Percentiles rank a stretch among this genome's conserved stretches.
These are phyloP conservation scores for Parauchenoglanis ngamensis DNA, from an alignment of 2,797 vertebrate genomes.

Conservation along the genomic window DNA sequence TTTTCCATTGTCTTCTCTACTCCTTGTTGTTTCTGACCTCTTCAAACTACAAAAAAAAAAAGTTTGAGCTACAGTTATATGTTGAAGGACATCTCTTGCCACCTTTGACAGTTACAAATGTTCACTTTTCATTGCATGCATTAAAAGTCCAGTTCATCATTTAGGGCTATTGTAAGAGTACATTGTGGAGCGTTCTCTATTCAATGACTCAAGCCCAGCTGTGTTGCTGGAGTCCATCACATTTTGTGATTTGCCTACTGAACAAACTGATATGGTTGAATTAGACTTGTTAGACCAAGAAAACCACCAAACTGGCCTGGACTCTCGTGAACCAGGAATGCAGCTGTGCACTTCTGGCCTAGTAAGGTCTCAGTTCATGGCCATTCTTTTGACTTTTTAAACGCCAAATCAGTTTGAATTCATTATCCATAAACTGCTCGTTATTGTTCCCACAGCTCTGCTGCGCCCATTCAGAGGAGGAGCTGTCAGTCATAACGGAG, in stretches of 20 bases:
- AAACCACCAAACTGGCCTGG: not conserved
- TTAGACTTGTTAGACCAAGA: not conserved
- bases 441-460: conserved; percentile 67
- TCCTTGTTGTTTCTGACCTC: not conserved
- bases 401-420: not conserved
- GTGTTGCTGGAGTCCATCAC: not conserved
- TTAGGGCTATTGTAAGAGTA: too few relatives aligned
- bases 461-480: conserved; percentile 87
- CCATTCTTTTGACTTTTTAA: not conserved
- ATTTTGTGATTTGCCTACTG: not conserved
- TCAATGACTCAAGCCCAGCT: not conserved
- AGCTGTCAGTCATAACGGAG: conserved; percentile 86
- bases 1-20: not conserved
- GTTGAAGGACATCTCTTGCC: not conserved
- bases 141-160: not conserved
- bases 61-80: not conserved
- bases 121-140: not conserved
- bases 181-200: not conserved
- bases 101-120: not conserved
- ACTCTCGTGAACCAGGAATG: not conserved
- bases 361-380: not conserved
- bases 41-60: not conserved
- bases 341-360: not conserved
- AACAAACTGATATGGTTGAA: not conserved
- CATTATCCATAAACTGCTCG: not conserved